Percentiles rank a stretch among this genome's conserved stretches.
Evolutionary conservation across 2,888 invertebrate genomes (phyloP).

Genomic region (Homarus gammarus): DNA sequence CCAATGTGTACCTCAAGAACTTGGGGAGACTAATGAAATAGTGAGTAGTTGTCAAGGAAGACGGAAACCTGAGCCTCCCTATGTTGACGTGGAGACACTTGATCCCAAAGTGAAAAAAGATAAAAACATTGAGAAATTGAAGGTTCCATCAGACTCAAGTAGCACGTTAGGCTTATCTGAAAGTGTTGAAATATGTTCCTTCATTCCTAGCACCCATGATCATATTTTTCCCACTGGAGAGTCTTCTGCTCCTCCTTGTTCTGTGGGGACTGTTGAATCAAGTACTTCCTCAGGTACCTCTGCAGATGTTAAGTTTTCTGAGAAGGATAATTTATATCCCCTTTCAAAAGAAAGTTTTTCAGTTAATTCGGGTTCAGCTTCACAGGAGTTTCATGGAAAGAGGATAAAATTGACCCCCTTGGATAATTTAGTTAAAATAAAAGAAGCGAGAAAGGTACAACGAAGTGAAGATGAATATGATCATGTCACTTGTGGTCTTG

Average conservation of each 20-base stretch:
- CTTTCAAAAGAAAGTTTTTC: background rate
- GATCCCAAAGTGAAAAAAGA: background rate
- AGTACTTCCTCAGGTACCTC: background rate
- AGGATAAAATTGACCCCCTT: background rate
- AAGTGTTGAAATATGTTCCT: too few relatives aligned
- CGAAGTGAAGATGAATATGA: conserved; percentile 69
- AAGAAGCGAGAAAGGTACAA: background rate
- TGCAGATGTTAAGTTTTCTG: background rate
- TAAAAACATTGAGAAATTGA: background rate
- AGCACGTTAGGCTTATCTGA: background rate
- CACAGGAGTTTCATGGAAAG: background rate
- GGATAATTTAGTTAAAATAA: background rate
- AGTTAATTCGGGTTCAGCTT: background rate
- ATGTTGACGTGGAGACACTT: too few relatives aligned
- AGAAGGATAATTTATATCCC: background rate
- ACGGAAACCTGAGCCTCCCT: background rate
- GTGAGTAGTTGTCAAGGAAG: background rate
- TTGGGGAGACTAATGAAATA: background rate
- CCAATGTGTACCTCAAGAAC: background rate
- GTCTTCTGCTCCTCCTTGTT: background rate
- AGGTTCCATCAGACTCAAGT: background rate
- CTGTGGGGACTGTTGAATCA: background rate
- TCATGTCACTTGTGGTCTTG: conserved; percentile 50
- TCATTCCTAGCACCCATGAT: background rate
- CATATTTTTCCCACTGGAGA: background rate